Percentiles rank a stretch among this genome's conserved stretches.
phyloP scores from a whole-genome alignment of 2,888 invertebrate genomes.

The Spialia ferax region DNA sequence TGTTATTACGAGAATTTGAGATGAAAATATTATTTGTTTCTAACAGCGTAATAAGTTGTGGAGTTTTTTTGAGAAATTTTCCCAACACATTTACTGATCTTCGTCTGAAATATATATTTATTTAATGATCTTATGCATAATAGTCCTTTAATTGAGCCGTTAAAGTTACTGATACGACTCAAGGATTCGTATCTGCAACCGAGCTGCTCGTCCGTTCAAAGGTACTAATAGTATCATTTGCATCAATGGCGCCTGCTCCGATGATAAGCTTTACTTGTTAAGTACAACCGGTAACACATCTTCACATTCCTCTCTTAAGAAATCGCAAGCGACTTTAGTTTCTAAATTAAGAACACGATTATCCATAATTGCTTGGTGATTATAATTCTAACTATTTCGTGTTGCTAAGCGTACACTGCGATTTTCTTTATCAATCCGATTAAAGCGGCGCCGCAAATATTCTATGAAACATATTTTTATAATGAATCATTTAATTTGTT shows the following conservation, averaged over 20 bases:
- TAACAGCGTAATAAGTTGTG: not conserved
- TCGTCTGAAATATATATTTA: not conserved
- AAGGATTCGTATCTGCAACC: slow-evolving; percentile 6
- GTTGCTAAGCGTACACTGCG: slow-evolving; percentile 18
- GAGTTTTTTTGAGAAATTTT: not conserved
- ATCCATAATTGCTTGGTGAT: slow-evolving; percentile 18
- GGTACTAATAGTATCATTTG: slow-evolving; percentile 32
- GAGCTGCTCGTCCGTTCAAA: slow-evolving; percentile 14
- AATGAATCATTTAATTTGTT: slow-evolving; percentile 47
- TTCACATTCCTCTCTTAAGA: not conserved
- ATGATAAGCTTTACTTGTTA: slow-evolving; percentile 29
- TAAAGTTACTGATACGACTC: not conserved
- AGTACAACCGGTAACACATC: slow-evolving; percentile 31
- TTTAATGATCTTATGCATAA: not conserved
- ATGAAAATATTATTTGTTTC: too few species aligned
- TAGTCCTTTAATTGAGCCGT: not conserved
- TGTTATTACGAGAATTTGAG: too few species aligned
- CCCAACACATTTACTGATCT: too few species aligned
- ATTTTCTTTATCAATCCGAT: slow-evolving; percentile 44
- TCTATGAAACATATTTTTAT: slow-evolving; percentile 49
- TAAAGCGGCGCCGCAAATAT: slow-evolving; percentile 52
- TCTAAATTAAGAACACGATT: slow-evolving; percentile 29
- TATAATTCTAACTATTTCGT: slow-evolving; percentile 9
- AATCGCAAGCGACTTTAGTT: slow-evolving; percentile 32
- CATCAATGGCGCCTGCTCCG: slow-evolving; percentile 32